Evolutionary conservation across 23 tunicate species (phyloP).

Genomic region (Corella eumyota): DNA sequence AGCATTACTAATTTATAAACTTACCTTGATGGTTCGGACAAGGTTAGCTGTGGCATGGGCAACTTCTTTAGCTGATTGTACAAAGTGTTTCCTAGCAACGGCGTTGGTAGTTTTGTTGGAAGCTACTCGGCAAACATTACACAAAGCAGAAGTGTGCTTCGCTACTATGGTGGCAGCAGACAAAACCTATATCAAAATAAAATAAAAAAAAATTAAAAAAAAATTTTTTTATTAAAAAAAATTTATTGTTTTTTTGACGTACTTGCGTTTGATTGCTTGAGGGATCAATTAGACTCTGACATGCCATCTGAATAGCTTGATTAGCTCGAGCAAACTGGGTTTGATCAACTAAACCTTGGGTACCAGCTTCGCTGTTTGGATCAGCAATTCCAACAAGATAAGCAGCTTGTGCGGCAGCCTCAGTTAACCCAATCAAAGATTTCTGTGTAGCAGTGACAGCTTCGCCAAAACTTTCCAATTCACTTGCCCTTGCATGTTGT

Average conservation of each 20-base stretch:
- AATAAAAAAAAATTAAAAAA: neutral
- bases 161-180: slow-evolving; percentile 97
- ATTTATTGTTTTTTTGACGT: no score
- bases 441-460: slow-evolving; percentile 82
- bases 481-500: slow-evolving; percentile 87
- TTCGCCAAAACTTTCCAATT: slow-evolving; percentile 87
- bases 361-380: slow-evolving; percentile 92
- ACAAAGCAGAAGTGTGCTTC: slow-evolving; percentile 87
- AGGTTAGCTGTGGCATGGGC: slow-evolving; percentile 86
- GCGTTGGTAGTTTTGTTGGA: slow-evolving; percentile 85
- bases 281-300: slow-evolving; percentile 88
- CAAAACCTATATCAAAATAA: slow-evolving; percentile 32
- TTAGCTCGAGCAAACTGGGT: slow-evolving; percentile 92
- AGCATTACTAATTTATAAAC: neutral
- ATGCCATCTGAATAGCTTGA: slow-evolving; percentile 93
- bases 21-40: slow-evolving; percentile 67
- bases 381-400: slow-evolving; percentile 95
- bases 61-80: slow-evolving; percentile 91
- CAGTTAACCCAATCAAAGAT: slow-evolving; percentile 78
- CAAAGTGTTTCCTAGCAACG: slow-evolving; percentile 79
- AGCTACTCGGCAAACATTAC: slow-evolving; percentile 87
- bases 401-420: slow-evolving; percentile 97
- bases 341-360: slow-evolving; percentile 91
- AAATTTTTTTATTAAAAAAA: neutral
- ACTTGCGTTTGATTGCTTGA: slow-evolving; percentile 91